Conservation (phyloP, 1,140 invertebrate species). For the Diachasmimorpha longicaudata region DNA sequence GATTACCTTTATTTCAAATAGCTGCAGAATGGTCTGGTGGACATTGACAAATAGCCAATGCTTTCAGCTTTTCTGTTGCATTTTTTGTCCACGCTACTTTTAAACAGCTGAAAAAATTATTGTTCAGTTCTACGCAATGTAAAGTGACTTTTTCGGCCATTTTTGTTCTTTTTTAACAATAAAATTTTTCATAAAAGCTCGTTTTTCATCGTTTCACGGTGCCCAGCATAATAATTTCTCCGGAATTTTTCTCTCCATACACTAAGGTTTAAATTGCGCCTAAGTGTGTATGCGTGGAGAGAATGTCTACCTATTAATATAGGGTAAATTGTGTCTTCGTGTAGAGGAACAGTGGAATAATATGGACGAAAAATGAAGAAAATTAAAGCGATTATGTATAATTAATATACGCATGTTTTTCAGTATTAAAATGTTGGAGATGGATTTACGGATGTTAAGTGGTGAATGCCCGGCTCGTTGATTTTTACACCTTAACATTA, state of each 20-base stretch:
- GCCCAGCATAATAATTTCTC: not conserved
- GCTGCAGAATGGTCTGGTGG: too few species aligned
- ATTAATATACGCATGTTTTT: constrained; percentile 33
- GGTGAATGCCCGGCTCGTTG: constrained; percentile 18
- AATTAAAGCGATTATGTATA: constrained; percentile 14
- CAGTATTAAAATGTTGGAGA: constrained; percentile 38
- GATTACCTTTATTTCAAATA: too few species aligned
- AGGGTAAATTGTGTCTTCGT: not conserved
- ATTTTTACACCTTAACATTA: constrained; percentile 27
- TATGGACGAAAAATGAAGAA: not conserved
- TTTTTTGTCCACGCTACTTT: too few species aligned
- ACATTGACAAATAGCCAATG: too few species aligned
- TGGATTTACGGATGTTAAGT: constrained; percentile 23
- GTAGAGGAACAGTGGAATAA: not conserved
- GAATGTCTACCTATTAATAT: not conserved
- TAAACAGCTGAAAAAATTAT: too few species aligned
- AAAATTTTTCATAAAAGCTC: not conserved
- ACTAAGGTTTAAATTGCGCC: not conserved
- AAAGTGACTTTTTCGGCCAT: not conserved
- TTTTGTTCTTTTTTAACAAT: not conserved
- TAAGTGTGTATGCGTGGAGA: not conserved
- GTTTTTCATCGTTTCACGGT: not conserved
- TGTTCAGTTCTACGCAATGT: too few species aligned
- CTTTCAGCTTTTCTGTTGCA: too few species aligned
- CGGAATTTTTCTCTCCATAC: not conserved